phyloP scores from a whole-genome alignment of 1,140 invertebrate genomes.

The Limonius californicus region DNA sequence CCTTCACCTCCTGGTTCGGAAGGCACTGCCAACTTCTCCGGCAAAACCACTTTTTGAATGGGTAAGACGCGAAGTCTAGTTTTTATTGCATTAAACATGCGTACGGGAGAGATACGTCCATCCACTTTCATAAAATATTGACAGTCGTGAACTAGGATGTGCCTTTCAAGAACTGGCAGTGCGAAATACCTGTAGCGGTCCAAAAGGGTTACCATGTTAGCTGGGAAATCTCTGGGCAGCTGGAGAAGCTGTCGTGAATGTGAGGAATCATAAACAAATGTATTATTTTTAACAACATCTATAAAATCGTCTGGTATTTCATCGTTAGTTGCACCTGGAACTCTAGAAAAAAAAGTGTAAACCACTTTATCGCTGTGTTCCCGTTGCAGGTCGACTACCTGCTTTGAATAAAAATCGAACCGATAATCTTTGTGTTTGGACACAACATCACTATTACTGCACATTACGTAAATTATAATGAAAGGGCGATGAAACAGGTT shows the following conservation, averaged over 20 bases:
- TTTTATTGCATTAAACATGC: constrained; percentile 50
- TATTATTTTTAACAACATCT: constrained; percentile 20
- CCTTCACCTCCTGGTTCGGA: constrained; percentile 24
- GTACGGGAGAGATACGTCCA: constrained; percentile 46
- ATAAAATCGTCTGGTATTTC: constrained; percentile 27
- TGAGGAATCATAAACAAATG: constrained; percentile 1
- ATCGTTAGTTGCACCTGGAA: constrained; percentile 9
- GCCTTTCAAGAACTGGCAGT: constrained; percentile 48
- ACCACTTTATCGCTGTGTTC: constrained; percentile 19
- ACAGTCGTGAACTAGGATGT: constrained; percentile 50
- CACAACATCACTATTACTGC: constrained; percentile 51
- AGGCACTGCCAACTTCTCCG: constrained; percentile 44
- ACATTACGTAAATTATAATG: constrained; percentile 53
- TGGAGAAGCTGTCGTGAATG: constrained; percentile 23
- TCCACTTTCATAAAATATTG: constrained; percentile 55
- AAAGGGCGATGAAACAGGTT: constrained; percentile 44
- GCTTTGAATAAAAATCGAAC: constrained; percentile 45
- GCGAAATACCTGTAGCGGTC: constrained; percentile 48
- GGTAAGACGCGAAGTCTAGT: constrained; percentile 46
- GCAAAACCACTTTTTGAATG: constrained; percentile 48
- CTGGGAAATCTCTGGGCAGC: constrained; percentile 48
- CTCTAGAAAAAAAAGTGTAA: constrained; percentile 19
- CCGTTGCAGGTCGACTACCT: constrained; percentile 31
- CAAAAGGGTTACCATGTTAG: constrained; percentile 46
- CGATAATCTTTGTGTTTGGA: constrained; percentile 47